Evolutionary conservation across 2,888 invertebrate species (phyloP).

Genomic region (Volucella zonaria): DNA sequence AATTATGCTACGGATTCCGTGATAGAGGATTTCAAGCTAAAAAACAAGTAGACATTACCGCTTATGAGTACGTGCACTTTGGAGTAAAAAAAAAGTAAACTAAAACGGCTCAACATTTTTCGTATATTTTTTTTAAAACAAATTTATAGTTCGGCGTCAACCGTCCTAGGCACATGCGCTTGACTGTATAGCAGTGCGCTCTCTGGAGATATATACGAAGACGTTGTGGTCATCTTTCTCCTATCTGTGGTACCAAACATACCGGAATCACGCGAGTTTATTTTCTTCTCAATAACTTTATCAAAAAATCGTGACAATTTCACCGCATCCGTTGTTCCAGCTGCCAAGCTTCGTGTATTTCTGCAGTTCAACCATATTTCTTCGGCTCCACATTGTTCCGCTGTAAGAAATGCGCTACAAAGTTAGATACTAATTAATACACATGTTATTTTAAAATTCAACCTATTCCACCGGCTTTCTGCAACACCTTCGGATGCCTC

Average conservation of each 20-base stretch:
- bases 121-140: not conserved
- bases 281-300: constrained; percentile 85
- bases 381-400: constrained; percentile 96
- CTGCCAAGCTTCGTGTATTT: constrained; percentile 91
- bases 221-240: constrained; percentile 49
- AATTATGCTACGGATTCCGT: too few species aligned
- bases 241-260: constrained; percentile 73
- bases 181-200: constrained; percentile 26
- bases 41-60: too few species aligned
- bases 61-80: too few species aligned
- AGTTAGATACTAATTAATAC: not conserved
- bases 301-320: constrained; percentile 97
- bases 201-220: constrained; percentile 41
- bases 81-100: too few species aligned
- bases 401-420: constrained; percentile 82
- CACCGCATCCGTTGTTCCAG: constrained; percentile 96
- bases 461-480: constrained; percentile 81
- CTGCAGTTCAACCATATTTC: constrained; percentile 93
- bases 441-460: not conserved
- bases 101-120: too few species aligned
- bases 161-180: constrained; percentile 9
- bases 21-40: too few species aligned
- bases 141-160: constrained; percentile 31
- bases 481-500: constrained; percentile 83
- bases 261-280: constrained; percentile 76